Conservation (phyloP, 2,113 vertebrate species). For the Bos taurus region ARS-UCD2.0 NC_037354.1:15940501-15941000, state of each 20-base stretch:
- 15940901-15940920: not conserved
- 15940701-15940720: not conserved
- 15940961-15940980: too few species aligned
- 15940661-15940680: not conserved
- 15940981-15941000: not conserved
- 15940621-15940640: not conserved
- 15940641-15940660: accelerated
- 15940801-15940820: not conserved
- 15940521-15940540: not conserved
- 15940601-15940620: too few species aligned
- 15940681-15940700: not conserved
- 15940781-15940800: not conserved
- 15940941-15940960: not conserved
- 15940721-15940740: not conserved
- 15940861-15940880: not conserved
- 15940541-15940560: not conserved
- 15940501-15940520: not conserved
- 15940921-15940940: not conserved
- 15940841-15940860: not conserved
- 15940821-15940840: not conserved
- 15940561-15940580: accelerated
- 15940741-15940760: not conserved
- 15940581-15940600: not conserved
- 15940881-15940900: not conserved
- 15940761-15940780: not conserved